Percentiles rank a stretch among this genome's conserved stretches.
phyloP scores from a whole-genome alignment of 2,113 vertebrate genomes.

The Ceuthmochares aereus region DNA sequence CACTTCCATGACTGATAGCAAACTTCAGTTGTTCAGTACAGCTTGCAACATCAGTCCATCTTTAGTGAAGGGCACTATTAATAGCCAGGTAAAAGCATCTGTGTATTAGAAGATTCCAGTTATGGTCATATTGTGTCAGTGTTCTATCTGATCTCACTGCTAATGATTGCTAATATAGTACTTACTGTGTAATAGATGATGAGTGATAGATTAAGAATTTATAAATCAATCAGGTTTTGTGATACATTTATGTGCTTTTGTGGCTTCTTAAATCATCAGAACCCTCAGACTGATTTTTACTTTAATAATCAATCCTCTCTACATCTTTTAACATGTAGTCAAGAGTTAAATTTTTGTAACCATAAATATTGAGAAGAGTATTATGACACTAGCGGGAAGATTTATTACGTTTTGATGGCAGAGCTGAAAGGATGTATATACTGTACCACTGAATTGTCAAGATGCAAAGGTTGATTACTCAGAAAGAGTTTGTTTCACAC shows the following conservation, averaged over 20 bases:
- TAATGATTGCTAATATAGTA: slow-evolving; percentile 78
- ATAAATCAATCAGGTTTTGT: slow-evolving; percentile 81
- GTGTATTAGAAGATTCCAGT: slow-evolving; percentile 76
- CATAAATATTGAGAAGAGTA: slow-evolving; percentile 68
- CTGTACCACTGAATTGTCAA: slow-evolving; percentile 65
- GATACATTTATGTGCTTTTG: slow-evolving; percentile 75
- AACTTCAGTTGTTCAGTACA: slow-evolving; percentile 63
- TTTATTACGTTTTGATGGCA: slow-evolving; percentile 74
- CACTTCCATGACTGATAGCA: slow-evolving; percentile 73
- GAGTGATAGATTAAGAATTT: slow-evolving; percentile 74
- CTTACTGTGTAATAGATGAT: slow-evolving; percentile 77
- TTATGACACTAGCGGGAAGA: slow-evolving; percentile 68
- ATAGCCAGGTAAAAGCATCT: slow-evolving; percentile 80
- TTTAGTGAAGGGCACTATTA: slow-evolving; percentile 75
- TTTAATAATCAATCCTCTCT: slow-evolving; percentile 74
- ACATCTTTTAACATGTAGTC: slow-evolving; percentile 57
- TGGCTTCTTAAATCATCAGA: slow-evolving; percentile 78
- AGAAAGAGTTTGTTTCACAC: slow-evolving; percentile 67
- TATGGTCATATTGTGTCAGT: slow-evolving; percentile 73
- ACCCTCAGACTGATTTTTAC: slow-evolving; percentile 75
- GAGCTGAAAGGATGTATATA: slow-evolving; percentile 66
- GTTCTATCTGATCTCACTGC: slow-evolving; percentile 71
- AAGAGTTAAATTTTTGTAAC: slow-evolving; percentile 78
- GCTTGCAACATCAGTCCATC: slow-evolving; percentile 63
- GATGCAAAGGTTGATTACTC: slow-evolving; percentile 73